These are phyloP conservation scores for Sicus ferrugineus DNA, from an alignment of 2,888 invertebrate species.

Conservation along the genomic window DNA sequence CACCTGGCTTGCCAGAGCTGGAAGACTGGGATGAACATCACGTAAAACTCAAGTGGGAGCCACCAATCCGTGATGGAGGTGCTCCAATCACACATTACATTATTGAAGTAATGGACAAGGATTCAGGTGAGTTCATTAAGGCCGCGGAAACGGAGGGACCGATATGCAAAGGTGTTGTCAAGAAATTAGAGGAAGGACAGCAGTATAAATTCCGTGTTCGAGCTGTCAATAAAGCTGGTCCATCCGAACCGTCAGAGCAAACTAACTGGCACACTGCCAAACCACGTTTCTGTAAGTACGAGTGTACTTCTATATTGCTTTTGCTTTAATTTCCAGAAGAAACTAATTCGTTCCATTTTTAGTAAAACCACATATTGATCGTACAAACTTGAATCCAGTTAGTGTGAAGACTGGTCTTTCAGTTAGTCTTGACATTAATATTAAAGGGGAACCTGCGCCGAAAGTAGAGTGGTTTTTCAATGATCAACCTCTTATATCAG, in stretches of 20 bases:
- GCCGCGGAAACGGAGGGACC: conserved; percentile 86
- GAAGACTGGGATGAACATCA: conserved; percentile 91
- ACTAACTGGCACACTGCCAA: conserved; percentile 92
- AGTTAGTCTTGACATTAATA: conserved; percentile 85
- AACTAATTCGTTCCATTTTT: conserved; percentile 48
- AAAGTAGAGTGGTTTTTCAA: conserved; percentile 89
- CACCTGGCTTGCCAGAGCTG: conserved; percentile 90
- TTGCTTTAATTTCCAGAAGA: background rate
- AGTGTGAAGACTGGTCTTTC: conserved; percentile 89
- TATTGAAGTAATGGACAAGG: conserved; percentile 91
- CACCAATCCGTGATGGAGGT: conserved; percentile 88
- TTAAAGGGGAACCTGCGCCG: conserved; percentile 93
- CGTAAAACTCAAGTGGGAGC: conserved; percentile 90
- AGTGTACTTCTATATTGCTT: background rate
- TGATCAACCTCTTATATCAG: conserved; percentile 72
- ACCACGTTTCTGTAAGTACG: conserved; percentile 81
- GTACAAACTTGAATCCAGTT: conserved; percentile 84
- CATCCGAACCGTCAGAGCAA: conserved; percentile 89
- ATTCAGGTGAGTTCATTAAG: conserved; percentile 83
- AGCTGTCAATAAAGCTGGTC: conserved; percentile 96
- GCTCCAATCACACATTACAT: conserved; percentile 94
- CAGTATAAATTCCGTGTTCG: conserved; percentile 94
- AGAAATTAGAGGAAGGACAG: conserved; percentile 89
- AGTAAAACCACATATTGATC: conserved; percentile 95
- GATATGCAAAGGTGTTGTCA: conserved; percentile 85